Conservation (phyloP, 2,797 vertebrate genomes). For the Buceros bicornis region DNA sequence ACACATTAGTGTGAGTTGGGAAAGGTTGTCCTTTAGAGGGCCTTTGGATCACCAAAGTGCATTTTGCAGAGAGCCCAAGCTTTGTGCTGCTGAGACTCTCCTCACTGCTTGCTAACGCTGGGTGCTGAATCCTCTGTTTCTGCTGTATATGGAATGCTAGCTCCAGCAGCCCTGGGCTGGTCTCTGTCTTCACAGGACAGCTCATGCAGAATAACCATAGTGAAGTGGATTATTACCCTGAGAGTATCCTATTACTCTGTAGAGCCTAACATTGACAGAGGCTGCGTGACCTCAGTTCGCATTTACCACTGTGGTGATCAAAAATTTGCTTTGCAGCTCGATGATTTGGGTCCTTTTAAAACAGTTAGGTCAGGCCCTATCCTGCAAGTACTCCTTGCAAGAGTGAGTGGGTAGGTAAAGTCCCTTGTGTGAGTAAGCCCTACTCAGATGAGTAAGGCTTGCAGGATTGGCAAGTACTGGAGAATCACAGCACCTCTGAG, state of each 20-base stretch:
- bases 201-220: neutral
- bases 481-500: neutral
- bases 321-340: neutral
- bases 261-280: constrained; percentile 1
- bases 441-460: neutral
- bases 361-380: neutral
- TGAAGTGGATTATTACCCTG: constrained; percentile 4
- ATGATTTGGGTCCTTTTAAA: neutral
- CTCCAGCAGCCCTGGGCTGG: neutral
- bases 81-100: neutral
- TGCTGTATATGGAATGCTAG: neutral
- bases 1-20: neutral
- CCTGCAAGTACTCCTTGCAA: neutral
- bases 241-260: neutral
- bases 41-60: neutral
- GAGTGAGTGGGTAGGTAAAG: neutral
- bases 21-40: neutral
- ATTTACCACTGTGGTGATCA: neutral
- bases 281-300: neutral
- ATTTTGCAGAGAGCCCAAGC: neutral
- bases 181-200: neutral
- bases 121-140: neutral
- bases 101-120: fast-evolving
- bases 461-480: neutral
- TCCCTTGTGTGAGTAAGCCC: neutral